phyloP scores from a whole-genome alignment of 2,113 vertebrate genomes.

The Synodontis membranacea region DNA sequence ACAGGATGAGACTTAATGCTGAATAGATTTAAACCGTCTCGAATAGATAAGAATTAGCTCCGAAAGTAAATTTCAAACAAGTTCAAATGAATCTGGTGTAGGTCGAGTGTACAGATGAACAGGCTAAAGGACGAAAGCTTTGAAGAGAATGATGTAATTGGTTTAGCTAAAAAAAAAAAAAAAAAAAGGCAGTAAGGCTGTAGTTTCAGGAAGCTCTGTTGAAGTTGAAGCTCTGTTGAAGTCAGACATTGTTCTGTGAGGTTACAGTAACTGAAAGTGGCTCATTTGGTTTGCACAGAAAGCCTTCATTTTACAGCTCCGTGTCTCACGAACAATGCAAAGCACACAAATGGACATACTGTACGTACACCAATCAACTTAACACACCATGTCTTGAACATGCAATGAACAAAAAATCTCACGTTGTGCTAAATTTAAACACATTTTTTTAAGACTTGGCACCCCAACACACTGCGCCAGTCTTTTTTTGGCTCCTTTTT shows the following conservation, averaged over 20 bases:
- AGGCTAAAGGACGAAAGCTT: background rate
- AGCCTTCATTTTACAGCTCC: background rate
- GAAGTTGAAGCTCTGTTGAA: constrained; percentile 1
- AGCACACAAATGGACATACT: background rate
- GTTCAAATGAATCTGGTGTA: background rate
- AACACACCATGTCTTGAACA: background rate
- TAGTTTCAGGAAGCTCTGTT: background rate
- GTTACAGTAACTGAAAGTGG: background rate
- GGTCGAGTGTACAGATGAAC: background rate
- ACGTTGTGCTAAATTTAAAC: constrained; percentile 19
- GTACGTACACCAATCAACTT: background rate
- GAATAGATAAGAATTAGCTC: background rate
- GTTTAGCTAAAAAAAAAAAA: no score
- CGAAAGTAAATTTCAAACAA: background rate
- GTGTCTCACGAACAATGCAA: background rate
- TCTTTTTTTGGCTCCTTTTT: constrained; percentile 40
- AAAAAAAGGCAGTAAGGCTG: background rate
- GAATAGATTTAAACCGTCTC: background rate
- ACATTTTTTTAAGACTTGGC: background rate
- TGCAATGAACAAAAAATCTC: background rate
- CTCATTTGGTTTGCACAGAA: background rate
- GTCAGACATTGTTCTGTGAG: background rate
- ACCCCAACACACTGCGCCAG: constrained; percentile 24
- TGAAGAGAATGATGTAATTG: background rate
- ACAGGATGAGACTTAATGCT: background rate